Conservation (phyloP, 2,888 invertebrate genomes). For the Cynaeus angustus region DNA sequence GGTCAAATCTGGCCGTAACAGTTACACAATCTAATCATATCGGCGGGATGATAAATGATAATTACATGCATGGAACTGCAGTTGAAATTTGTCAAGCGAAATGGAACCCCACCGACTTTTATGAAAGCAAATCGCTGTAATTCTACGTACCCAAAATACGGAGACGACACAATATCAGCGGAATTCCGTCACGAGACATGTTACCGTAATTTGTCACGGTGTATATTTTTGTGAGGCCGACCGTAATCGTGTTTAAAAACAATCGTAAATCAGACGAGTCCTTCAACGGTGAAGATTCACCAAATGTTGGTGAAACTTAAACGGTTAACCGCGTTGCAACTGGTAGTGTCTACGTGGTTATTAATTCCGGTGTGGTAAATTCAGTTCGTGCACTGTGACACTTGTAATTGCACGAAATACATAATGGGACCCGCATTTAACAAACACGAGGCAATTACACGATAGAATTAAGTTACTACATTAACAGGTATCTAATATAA, state of each 20-base stretch:
- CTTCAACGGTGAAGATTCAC: conserved; percentile 32
- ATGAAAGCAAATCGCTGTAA: conserved; percentile 19
- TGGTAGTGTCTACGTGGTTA: conserved; percentile 49
- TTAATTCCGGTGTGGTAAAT: conserved; percentile 50
- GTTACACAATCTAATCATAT: conserved; percentile 49
- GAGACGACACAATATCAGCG: conserved; percentile 10
- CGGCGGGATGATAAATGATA: conserved; percentile 47
- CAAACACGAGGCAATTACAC: conserved; percentile 47
- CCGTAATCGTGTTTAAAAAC: conserved; percentile 3
- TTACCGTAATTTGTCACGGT: conserved; percentile 4
- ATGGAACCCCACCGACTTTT: conserved; percentile 22
- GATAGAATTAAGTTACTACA: conserved; percentile 45
- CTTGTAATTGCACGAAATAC: conserved; percentile 50
- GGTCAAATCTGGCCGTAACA: conserved; percentile 48
- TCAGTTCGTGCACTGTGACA: conserved; percentile 50
- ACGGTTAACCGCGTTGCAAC: conserved; percentile 43
- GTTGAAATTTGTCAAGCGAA: conserved; percentile 46
- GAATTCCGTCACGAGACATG: conserved; percentile 7
- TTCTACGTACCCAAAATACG: conserved; percentile 20
- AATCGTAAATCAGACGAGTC: conserved; percentile 11
- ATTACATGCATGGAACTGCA: conserved; percentile 47
- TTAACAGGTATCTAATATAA: conserved; percentile 49
- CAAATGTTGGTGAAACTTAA: conserved; percentile 41
- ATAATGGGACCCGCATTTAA: conserved; percentile 51
- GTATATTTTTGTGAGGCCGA: too few species aligned